These are phyloP conservation scores for Poecile montanus DNA, from an alignment of 2,797 vertebrate genomes.

Conservation along the genomic window DNA sequence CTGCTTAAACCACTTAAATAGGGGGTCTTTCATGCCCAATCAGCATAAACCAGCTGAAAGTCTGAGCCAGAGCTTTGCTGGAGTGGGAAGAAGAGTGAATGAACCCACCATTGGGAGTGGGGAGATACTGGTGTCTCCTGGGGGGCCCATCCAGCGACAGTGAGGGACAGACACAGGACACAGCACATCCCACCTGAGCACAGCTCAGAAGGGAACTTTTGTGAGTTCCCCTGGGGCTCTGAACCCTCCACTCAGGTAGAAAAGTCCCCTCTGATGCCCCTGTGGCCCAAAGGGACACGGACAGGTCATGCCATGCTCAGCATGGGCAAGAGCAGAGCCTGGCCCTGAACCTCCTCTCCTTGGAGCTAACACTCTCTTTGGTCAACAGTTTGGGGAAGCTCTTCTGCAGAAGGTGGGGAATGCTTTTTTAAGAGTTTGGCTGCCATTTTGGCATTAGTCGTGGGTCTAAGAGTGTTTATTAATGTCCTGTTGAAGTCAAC, in stretches of 20 bases:
- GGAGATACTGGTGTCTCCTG: neutral
- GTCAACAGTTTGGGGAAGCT: neutral
- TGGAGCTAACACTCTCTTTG: neutral
- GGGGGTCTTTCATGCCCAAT: neutral
- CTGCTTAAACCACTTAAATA: neutral
- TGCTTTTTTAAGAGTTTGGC: neutral
- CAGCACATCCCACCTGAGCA: rapidly evolving
- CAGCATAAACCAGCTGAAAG: neutral
- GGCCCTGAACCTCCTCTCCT: neutral
- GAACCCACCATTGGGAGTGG: rapidly evolving
- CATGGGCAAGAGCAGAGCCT: neutral
- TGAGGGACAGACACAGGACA: neutral
- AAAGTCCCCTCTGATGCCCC: neutral
- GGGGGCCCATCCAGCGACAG: neutral
- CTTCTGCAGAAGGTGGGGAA: neutral
- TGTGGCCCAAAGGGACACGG: rapidly evolving
- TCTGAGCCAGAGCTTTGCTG: neutral
- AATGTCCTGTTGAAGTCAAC: constrained; percentile 73
- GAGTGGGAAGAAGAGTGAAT: neutral
- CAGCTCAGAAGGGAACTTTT: neutral
- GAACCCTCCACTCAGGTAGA: neutral
- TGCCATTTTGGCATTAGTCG: constrained; percentile 55
- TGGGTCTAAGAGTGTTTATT: constrained; percentile 71
- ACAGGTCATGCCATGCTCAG: rapidly evolving
- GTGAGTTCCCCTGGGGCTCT: rapidly evolving